Evolutionary conservation across 2,888 invertebrate species (phyloP).

Genomic region (Lasioglossum oenotherae): DNA sequence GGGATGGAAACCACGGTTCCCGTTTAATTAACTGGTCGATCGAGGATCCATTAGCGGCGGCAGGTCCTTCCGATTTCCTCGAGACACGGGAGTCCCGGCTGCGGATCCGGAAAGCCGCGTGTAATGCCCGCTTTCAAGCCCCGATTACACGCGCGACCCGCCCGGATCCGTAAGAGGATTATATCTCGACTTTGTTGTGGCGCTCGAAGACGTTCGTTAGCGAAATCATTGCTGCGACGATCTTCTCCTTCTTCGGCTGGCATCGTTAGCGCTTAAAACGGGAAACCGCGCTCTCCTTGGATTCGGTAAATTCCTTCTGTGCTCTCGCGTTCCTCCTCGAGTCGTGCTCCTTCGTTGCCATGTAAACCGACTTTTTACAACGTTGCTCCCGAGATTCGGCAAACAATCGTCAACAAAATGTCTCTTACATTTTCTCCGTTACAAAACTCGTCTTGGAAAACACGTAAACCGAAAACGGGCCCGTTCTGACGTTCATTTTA

Average conservation of each 20-base stretch:
- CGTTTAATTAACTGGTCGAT: conserved; percentile 66
- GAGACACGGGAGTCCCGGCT: conserved; percentile 49
- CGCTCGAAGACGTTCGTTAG: conserved; percentile 80
- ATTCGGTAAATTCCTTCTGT: conserved; percentile 43
- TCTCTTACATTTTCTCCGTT: conserved; percentile 64
- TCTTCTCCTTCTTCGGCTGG: conserved; percentile 59
- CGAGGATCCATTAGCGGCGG: conserved; percentile 44
- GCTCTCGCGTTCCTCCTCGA: not conserved
- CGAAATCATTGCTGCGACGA: conserved; percentile 72
- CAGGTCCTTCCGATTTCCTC: conserved; percentile 54
- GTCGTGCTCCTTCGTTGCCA: not conserved
- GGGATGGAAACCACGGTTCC: conserved; percentile 10
- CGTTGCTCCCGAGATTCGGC: not conserved
- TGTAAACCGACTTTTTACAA: not conserved
- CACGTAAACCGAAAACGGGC: conserved; percentile 33
- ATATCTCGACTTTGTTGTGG: conserved; percentile 79
- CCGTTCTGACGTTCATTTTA: conserved; percentile 41
- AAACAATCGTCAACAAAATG: not conserved
- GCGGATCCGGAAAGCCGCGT: conserved; percentile 60
- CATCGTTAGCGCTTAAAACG: conserved; percentile 48
- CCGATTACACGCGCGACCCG: conserved; percentile 65
- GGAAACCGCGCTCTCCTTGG: conserved; percentile 53
- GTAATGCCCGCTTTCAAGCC: conserved; percentile 66
- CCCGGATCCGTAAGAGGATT: conserved; percentile 73
- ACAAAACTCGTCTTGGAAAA: conserved; percentile 35